Percentiles rank a stretch among this genome's conserved stretches.
These are phyloP conservation scores for Plumapathes pennacea DNA, from an alignment of 92 coral and sea anemone species.

Conservation along the genomic window DNA sequence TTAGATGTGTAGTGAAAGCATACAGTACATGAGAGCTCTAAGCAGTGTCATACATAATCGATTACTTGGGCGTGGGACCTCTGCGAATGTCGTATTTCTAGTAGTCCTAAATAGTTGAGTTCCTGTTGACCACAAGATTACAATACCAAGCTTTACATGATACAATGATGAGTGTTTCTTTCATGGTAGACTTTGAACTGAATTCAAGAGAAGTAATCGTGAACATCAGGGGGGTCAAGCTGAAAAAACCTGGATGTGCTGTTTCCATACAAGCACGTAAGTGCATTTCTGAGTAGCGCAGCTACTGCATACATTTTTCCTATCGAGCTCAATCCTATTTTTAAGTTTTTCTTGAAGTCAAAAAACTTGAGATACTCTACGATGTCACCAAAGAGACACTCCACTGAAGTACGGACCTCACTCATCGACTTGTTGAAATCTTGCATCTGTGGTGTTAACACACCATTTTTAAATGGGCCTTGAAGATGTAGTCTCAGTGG, in stretches of 20 bases:
- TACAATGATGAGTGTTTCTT: too few relatives aligned
- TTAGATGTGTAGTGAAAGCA: too few relatives aligned
- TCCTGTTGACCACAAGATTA: too few relatives aligned
- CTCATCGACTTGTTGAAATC: conserved; percentile 48
- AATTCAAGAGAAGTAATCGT: conserved; percentile 43
- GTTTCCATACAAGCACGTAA: conserved; percentile 51
- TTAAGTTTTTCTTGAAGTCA: conserved; percentile 42
- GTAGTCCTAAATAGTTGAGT: too few relatives aligned
- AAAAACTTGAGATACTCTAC: conserved; percentile 47
- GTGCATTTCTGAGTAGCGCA: conserved; percentile 49
- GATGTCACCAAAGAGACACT: conserved; percentile 53
- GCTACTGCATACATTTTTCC: conserved; percentile 45
- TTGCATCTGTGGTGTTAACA: conserved; percentile 42
- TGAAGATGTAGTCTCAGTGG: too few relatives aligned
- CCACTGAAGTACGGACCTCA: conserved; percentile 37
- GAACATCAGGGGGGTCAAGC: conserved; percentile 39
- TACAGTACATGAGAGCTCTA: too few relatives aligned
- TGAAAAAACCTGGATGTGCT: conserved; percentile 30
- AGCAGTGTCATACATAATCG: too few relatives aligned
- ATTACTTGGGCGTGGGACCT: too few relatives aligned
- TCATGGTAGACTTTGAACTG: too few relatives aligned
- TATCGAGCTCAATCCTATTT: conserved; percentile 25
- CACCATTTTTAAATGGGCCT: too few relatives aligned
- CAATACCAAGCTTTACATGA: too few relatives aligned
- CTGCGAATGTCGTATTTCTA: too few relatives aligned